A percentile compares a stretch with the other conserved stretches of the same genome.
These are phyloP conservation scores for Eumerus sabulonum DNA, from an alignment of 2,888 invertebrate species.

Conservation along the genomic window DNA sequence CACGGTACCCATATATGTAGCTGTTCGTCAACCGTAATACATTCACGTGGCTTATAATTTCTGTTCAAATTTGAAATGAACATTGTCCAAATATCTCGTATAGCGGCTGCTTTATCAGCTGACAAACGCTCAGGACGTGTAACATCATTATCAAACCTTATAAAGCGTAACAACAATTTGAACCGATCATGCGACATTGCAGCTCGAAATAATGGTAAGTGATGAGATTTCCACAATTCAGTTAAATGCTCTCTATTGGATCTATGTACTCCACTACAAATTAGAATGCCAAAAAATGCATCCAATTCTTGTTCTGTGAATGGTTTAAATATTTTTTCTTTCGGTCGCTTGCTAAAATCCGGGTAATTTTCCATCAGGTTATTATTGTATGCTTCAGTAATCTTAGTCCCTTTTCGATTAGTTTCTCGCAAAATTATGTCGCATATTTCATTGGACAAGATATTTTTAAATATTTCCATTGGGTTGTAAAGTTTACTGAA, in stretches of 20 bases:
- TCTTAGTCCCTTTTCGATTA: slow-evolving; percentile 1
- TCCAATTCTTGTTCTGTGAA: slow-evolving; percentile 16
- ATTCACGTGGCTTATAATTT: neutral
- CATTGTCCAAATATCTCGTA: slow-evolving; percentile 4
- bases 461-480: slow-evolving; percentile 5
- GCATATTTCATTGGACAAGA: slow-evolving; percentile 1
- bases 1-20: neutral
- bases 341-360: neutral
- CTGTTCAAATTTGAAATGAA: slow-evolving; percentile 2
- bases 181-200: slow-evolving; percentile 9
- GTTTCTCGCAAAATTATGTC: slow-evolving; percentile 4
- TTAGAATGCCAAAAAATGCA: slow-evolving; percentile 2
- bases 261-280: slow-evolving; percentile 4
- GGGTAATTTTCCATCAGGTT: neutral
- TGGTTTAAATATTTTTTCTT: slow-evolving; percentile 4
- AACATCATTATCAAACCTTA: neutral
- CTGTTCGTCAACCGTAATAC: neutral
- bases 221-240: slow-evolving; percentile 7
- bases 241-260: slow-evolving; percentile 3
- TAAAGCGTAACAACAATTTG: neutral
- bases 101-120: slow-evolving; percentile 9
- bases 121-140: slow-evolving; percentile 1
- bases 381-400: slow-evolving; percentile 9
- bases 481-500: slow-evolving; percentile 4
- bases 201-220: slow-evolving; percentile 5